Evolutionary conservation across 1,140 invertebrate species (phyloP).

Genomic region (Hylaeus anthracinus): DNA sequence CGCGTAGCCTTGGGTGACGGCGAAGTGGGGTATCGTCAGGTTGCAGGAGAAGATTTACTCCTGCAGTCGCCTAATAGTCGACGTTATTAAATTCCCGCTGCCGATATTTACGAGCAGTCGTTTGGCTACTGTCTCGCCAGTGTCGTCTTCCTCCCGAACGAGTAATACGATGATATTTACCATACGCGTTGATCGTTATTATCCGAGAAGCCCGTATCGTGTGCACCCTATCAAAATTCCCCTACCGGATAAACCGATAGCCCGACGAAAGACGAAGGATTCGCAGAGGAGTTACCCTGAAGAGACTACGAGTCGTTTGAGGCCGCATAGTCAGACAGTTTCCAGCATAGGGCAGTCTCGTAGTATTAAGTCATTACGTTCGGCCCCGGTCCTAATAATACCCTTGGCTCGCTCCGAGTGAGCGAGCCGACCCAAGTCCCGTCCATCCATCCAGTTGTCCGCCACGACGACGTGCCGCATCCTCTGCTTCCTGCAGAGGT

Average conservation of each 20-base stretch:
- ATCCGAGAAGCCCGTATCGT: too few species aligned
- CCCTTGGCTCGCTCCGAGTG: conserved; percentile 63
- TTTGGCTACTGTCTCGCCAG: background rate
- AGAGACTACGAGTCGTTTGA: conserved; percentile 40
- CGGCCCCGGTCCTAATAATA: conserved; percentile 71
- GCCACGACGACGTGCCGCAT: conserved; percentile 60
- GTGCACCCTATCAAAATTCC: too few species aligned
- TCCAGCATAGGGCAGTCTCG: conserved; percentile 66
- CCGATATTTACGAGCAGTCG: background rate
- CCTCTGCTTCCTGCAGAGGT: conserved; percentile 60
- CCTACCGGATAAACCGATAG: conserved; percentile 18
- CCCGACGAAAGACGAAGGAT: conserved; percentile 1
- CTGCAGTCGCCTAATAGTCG: background rate
- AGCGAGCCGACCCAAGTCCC: conserved; percentile 59
- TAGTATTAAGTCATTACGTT: conserved; percentile 75
- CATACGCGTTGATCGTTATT: background rate
- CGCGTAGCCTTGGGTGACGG: background rate
- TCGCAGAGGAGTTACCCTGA: conserved; percentile 49
- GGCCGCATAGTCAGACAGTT: conserved; percentile 57
- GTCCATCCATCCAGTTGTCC: conserved; percentile 65
- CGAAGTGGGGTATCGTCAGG: too few species aligned
- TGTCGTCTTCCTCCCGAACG: too few species aligned
- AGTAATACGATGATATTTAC: conserved; percentile 20
- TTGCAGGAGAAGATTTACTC: too few species aligned
- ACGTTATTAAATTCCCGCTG: conserved; percentile 28